Percentiles rank a stretch among this genome's conserved stretches.
Evolutionary conservation across 2,797 vertebrate species (phyloP).

Genomic region (Avahi laniger): DNA sequence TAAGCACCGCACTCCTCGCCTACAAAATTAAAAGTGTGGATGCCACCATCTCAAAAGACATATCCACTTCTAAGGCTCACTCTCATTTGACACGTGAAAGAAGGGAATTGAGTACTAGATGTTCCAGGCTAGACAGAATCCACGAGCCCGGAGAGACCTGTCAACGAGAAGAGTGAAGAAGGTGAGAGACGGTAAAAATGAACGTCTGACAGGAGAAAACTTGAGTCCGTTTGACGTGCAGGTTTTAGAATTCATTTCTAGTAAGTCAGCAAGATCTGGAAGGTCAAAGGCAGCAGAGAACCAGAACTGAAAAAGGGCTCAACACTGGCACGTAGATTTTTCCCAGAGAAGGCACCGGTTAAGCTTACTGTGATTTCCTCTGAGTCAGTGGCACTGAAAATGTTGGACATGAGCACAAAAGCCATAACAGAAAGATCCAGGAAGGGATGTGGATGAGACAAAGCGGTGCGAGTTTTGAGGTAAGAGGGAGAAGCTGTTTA

Average conservation of each 20-base stretch:
- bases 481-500: not conserved
- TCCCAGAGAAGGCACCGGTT: not conserved
- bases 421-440: not conserved
- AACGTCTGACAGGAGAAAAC: not conserved
- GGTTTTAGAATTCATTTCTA: slow-evolving; percentile 21
- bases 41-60: not conserved
- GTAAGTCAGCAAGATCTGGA: not conserved
- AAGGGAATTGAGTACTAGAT: not conserved
- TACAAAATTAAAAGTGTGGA: not conserved
- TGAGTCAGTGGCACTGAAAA: not conserved
- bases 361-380: not conserved
- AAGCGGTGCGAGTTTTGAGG: not conserved
- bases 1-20: not conserved
- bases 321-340: not conserved
- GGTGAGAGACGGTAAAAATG: not conserved
- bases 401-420: not conserved
- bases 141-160: not conserved
- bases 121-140: not conserved
- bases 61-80: not conserved
- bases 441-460: not conserved
- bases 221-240: not conserved
- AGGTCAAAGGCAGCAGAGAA: not conserved
- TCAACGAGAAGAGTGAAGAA: not conserved
- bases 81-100: not conserved
- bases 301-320: not conserved